Conservation (phyloP, 2,113 vertebrate genomes). For the Salvelinus alpinus region DNA sequence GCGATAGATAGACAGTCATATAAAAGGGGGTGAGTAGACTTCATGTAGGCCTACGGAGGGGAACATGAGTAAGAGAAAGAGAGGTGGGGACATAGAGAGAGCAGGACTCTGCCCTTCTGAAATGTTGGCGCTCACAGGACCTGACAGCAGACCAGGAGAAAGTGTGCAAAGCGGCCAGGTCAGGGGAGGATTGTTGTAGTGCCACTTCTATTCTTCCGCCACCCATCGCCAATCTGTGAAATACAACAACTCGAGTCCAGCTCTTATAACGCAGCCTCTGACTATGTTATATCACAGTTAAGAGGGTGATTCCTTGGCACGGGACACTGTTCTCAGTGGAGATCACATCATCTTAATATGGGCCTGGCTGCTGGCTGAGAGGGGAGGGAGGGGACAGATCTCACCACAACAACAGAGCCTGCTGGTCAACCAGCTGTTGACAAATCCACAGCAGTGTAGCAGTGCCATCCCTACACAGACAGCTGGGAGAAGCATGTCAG, state of each 20-base stretch:
- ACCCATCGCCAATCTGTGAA: constrained; percentile 14
- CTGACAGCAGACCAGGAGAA: constrained; percentile 28
- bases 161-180: neutral
- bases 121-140: constrained; percentile 36
- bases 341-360: constrained; percentile 19
- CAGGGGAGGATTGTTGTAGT: neutral
- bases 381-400: constrained; percentile 17
- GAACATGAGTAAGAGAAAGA: constrained; percentile 6
- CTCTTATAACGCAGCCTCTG: constrained; percentile 10
- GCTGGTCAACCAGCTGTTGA: constrained; percentile 50
- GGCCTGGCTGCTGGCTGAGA: constrained; percentile 14
- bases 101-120: constrained; percentile 45
- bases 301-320: neutral
- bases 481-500: neutral
- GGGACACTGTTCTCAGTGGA: constrained; percentile 14
- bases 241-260: constrained; percentile 9
- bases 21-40: neutral
- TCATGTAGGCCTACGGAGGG: neutral
- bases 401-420: constrained; percentile 33
- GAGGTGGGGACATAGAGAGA: constrained; percentile 15
- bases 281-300: neutral
- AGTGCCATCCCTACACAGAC: neutral
- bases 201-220: neutral
- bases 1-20: neutral
- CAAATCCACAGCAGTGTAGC: constrained; percentile 30